Evolutionary conservation across 2,888 invertebrate species (phyloP), one percentile per base, ranked within the genome.

Genomic region (Physocephala rufipes): DNA sequence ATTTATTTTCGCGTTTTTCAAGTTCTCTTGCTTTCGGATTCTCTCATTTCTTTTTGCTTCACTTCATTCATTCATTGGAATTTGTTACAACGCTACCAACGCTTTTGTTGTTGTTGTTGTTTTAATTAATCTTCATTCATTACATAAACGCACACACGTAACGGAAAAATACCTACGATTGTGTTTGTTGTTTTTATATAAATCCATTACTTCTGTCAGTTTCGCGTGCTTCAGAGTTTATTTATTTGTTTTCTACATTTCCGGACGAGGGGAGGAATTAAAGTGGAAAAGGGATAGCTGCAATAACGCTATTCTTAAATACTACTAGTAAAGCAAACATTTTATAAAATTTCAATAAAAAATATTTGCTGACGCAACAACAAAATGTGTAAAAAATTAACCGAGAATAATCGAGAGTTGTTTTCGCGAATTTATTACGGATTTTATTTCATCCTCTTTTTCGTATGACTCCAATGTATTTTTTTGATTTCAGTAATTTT

Each of bases 1-100:
- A 68, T 68, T 68, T 68, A 62, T 68, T 68, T 68, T 49, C 61
- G 51, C 62, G 62, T 68, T 67, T 19, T 67, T 66, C 53, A 9
- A 53, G 51, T 49, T 68, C 26, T 36, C 30, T 47, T 67, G 19
- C 59, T 67, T 67, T 24, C 66, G 36, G 49, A 51, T 55, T 59
- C 58, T 45, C 5, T 24, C 24, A 47, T 9, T 47, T 45, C 36
- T 4, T 36, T 19, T 67, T 59, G 47, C 59, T 59, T 67, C 47
- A n/a, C n/a, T n/a, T n/a, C n/a, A n/a, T n/a, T n/a, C 67, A 59
- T 67, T 59, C 59, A 53, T 67, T 59, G 45, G 63, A 47, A 63
- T 43, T 63, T 45, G 63, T 63, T 63, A 12, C 45, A 47, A 45
- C 47, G 58, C 55, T 30, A 12, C 36, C 64, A 30, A 28, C 16